A percentile compares a stretch with the other conserved stretches of the same genome.
Evolutionary conservation across 2,113 vertebrate genomes (phyloP).

Genomic region (Cyanistes caeruleus): DNA sequence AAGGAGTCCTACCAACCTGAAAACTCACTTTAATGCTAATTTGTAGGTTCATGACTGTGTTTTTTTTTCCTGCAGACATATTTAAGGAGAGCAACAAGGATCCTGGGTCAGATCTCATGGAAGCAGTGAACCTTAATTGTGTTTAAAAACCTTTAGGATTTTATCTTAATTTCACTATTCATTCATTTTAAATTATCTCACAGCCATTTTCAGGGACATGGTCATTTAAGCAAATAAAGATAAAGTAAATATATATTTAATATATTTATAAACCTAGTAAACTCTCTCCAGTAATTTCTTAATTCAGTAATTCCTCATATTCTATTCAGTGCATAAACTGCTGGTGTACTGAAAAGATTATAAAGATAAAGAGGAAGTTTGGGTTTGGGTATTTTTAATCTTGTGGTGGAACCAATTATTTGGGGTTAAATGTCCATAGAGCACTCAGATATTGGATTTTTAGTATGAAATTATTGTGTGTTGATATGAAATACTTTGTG

Average conservation of each 20-base stretch:
- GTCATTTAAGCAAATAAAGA: constrained; percentile 71
- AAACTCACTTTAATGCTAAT: not conserved
- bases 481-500: not conserved
- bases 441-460: not conserved
- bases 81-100: not conserved
- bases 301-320: constrained; percentile 76
- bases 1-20: not conserved
- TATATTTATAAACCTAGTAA: constrained; percentile 52
- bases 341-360: constrained; percentile 72
- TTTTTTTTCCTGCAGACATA: not conserved
- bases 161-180: constrained; percentile 48
- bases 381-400: not conserved
- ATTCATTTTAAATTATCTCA: constrained; percentile 72
- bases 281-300: constrained; percentile 68
- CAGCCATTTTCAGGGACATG: constrained; percentile 72
- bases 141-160: constrained; percentile 40
- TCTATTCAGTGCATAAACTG: constrained; percentile 74
- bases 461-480: not conserved
- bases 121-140: not conserved
- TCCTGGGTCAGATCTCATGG: not conserved
- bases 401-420: constrained; percentile 36
- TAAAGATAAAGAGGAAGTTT: constrained; percentile 51
- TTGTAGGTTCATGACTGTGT: accelerated
- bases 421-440: constrained; percentile 39
- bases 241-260: constrained; percentile 61